Evolutionary conservation across 1,140 invertebrate genomes (phyloP).

Genomic region (Sarcophaga peregrina): DNA sequence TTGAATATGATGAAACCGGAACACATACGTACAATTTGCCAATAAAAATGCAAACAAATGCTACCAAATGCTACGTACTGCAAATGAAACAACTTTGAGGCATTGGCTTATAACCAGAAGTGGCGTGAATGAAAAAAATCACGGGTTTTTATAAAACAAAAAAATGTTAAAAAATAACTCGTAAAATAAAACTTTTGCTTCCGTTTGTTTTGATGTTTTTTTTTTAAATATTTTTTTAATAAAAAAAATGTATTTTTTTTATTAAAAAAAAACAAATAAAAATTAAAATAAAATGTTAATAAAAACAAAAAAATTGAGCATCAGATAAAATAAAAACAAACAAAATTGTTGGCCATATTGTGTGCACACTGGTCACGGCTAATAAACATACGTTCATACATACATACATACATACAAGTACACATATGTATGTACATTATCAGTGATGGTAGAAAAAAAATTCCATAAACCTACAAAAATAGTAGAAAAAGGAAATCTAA

Average conservation of each 20-base stretch:
- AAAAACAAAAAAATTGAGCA: slow-evolving; percentile 1
- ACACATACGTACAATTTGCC: not conserved
- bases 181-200: slow-evolving; percentile 37
- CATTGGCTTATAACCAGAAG: too few species aligned
- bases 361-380: slow-evolving; percentile 38
- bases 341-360: slow-evolving; percentile 48
- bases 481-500: too few species aligned
- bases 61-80: slow-evolving; percentile 1
- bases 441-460: too few species aligned
- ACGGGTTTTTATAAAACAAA: too few species aligned
- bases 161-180: slow-evolving; percentile 19
- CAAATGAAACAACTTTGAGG: too few species aligned
- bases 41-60: slow-evolving; percentile 47
- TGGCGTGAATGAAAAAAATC: too few species aligned
- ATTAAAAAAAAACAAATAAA: too few species aligned
- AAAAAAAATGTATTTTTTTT: not conserved
- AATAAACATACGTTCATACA: not conserved
- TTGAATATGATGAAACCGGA: too few species aligned
- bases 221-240: slow-evolving; percentile 16
- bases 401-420: too few species aligned
- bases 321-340: slow-evolving; percentile 17
- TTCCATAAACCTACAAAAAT: too few species aligned
- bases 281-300: slow-evolving; percentile 22
- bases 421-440: too few species aligned
- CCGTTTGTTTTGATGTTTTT: not conserved